Conservation (phyloP, 2,113 vertebrate species). For the Propithecus coquereli region DNA sequence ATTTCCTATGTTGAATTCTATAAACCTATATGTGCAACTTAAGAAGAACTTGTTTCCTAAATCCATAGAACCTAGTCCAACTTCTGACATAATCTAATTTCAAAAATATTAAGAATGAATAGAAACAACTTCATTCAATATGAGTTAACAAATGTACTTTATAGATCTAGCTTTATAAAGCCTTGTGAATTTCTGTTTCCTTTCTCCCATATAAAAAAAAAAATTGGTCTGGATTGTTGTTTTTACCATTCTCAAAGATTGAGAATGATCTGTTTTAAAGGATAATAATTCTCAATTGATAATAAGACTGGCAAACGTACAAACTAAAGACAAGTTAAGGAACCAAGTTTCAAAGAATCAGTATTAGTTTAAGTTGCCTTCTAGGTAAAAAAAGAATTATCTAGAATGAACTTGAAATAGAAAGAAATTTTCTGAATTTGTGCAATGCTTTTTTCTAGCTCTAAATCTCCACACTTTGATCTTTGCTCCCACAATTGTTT, state of each 20-base stretch:
- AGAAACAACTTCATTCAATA: not conserved
- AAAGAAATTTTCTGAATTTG: slow-evolving; percentile 20
- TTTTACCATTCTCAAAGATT: not conserved
- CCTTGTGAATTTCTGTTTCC: not conserved
- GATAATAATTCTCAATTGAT: not conserved
- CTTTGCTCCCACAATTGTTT: slow-evolving; percentile 54
- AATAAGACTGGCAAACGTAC: not conserved
- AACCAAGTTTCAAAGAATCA: not conserved
- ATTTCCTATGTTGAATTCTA: not conserved
- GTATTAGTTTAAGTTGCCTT: not conserved
- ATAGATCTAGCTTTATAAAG: not conserved
- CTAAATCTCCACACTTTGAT: slow-evolving; percentile 18
- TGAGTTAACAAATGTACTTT: not conserved
- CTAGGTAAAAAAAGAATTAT: not conserved
- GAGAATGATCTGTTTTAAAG: not conserved
- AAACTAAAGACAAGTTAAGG: not conserved
- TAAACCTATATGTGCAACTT: not conserved
- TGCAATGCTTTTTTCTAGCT: slow-evolving; percentile 40
- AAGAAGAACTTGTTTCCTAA: slow-evolving; percentile 9
- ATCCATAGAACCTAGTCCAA: not conserved
- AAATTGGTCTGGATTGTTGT: not conserved
- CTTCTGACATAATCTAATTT: not conserved
- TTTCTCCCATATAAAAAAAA: not conserved
- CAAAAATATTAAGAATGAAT: not conserved
- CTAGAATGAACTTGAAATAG: not conserved